phyloP scores from a whole-genome alignment of 2,113 vertebrate species.

The Centropus bengalensis region DNA sequence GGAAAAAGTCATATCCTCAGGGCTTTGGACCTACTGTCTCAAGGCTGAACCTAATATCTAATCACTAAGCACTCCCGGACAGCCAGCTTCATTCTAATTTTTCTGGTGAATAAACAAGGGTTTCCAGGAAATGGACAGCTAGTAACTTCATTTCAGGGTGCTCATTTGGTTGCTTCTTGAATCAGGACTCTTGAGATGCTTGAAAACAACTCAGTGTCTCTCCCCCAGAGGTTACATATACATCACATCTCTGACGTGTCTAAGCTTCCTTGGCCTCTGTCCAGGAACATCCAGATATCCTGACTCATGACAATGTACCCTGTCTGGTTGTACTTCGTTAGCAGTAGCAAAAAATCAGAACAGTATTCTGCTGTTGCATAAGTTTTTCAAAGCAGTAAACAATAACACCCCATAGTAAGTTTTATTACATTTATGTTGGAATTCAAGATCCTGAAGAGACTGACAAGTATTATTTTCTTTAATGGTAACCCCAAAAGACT shows the following conservation, averaged over 20 bases:
- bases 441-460: not conserved
- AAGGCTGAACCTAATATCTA: not conserved
- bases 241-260: not conserved
- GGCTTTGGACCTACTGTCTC: not conserved
- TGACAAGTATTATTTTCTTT: conserved; percentile 10
- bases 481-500: not conserved
- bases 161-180: not conserved
- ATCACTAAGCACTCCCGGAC: not conserved
- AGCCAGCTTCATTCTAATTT: not conserved
- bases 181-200: not conserved
- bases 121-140: not conserved
- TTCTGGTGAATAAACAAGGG: not conserved
- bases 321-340: conserved; percentile 40
- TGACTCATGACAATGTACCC: conserved; percentile 41
- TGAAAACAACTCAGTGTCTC: not conserved
- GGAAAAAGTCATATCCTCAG: not conserved
- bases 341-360: conserved; percentile 30
- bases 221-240: not conserved
- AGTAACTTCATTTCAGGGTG: not conserved
- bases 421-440: conserved; percentile 47
- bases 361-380: not conserved
- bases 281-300: conserved; percentile 46
- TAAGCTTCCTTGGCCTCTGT: not conserved
- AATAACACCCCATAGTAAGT: conserved; percentile 34
- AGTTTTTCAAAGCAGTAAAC: conserved; percentile 60